Evolutionary conservation across 2,113 vertebrate species (phyloP).

Genomic region (Clupea harengus): DNA sequence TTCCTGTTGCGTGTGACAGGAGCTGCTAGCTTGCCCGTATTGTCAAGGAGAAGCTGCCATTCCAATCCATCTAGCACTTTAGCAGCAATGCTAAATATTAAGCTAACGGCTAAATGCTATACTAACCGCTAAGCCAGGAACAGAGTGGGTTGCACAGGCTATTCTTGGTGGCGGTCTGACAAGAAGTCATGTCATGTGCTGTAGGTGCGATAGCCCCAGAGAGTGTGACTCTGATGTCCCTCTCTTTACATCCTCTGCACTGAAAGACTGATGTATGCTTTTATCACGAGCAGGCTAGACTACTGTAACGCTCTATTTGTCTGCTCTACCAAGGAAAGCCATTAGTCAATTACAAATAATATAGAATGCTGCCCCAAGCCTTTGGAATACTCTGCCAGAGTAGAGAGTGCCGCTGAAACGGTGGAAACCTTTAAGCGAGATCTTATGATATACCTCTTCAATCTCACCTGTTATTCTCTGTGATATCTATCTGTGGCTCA

Average conservation of each 20-base stretch:
- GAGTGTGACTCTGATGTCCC: not conserved
- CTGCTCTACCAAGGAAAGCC: no score
- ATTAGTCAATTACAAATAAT: no score
- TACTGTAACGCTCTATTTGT: no score
- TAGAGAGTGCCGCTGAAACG: no score
- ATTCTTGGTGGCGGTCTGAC: not conserved
- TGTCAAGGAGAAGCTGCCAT: not conserved
- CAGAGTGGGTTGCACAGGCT: not conserved
- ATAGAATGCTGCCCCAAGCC: no score
- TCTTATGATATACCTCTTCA: no score
- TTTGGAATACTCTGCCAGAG: no score
- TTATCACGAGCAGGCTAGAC: no score
- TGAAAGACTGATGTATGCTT: not conserved
- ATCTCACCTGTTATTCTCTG: not conserved
- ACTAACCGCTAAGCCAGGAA: not conserved
- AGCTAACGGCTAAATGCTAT: not conserved
- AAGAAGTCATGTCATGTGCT: not conserved
- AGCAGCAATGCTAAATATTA: not conserved
- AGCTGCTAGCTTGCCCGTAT: not conserved
- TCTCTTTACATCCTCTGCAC: not conserved
- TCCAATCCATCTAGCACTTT: not conserved
- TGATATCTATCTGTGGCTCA: not conserved
- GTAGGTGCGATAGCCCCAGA: not conserved
- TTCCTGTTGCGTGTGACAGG: constrained; percentile 4
- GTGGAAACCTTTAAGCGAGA: no score